These are phyloP conservation scores for Calcarius lapponicus DNA, from an alignment of 2,797 vertebrate genomes.

Conservation along the genomic window DNA sequence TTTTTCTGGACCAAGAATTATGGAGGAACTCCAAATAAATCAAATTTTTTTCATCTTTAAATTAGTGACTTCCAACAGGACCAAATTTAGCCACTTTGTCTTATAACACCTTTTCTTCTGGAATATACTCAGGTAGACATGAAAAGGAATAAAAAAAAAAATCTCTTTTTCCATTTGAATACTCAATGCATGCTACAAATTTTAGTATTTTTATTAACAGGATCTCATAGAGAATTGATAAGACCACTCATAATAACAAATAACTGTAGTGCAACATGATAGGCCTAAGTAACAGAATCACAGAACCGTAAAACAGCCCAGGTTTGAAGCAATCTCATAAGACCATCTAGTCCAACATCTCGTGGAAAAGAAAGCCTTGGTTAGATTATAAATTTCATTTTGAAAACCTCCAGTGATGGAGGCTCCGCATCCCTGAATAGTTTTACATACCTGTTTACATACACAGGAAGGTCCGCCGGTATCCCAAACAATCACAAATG, in stretches of 20 bases:
- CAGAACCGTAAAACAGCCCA: not conserved
- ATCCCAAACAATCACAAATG: not conserved
- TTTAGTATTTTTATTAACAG: not conserved
- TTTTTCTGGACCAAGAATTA: not conserved
- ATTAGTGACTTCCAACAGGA: not conserved
- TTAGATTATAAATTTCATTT: not conserved
- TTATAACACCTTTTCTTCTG: not conserved
- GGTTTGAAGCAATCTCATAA: not conserved
- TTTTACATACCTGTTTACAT: not conserved
- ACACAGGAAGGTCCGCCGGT: not conserved
- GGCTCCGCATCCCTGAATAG: not conserved
- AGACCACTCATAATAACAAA: not conserved
- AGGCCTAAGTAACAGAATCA: not conserved
- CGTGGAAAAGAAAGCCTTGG: rapidly evolving
- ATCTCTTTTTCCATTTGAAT: not conserved
- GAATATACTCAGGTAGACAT: not conserved
- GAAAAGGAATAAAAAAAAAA: not conserved
- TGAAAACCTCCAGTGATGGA: not conserved
- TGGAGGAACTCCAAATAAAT: not conserved
- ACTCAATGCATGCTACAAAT: not conserved
- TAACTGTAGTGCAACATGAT: not conserved
- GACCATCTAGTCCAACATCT: not conserved
- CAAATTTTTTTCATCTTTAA: not conserved
- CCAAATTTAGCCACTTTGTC: not conserved
- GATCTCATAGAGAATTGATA: not conserved